Percentiles rank a stretch among this genome's conserved stretches.
phyloP scores from a whole-genome alignment of 2,888 invertebrate genomes.

The Lymantria monacha region DNA sequence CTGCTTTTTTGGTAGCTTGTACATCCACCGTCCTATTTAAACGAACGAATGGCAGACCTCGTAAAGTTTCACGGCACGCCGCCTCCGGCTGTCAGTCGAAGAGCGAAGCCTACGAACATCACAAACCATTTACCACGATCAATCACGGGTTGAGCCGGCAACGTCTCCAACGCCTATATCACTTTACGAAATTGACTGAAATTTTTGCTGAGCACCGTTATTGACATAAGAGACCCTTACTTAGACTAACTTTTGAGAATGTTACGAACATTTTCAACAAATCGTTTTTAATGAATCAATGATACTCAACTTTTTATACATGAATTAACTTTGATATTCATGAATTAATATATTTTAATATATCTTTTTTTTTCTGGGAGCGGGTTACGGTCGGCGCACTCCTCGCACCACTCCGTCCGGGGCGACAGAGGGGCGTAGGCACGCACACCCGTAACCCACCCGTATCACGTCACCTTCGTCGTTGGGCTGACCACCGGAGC shows the following conservation, averaged over 20 bases:
- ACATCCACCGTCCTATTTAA: constrained; percentile 34
- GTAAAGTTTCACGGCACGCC: constrained; percentile 60
- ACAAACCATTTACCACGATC: constrained; percentile 69
- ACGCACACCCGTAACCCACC: too few species aligned
- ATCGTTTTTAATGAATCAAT: not conserved
- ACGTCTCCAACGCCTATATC: constrained; percentile 55
- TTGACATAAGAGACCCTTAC: constrained; percentile 31
- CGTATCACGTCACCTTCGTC: too few species aligned
- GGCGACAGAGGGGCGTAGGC: too few species aligned
- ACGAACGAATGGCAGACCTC: constrained; percentile 39
- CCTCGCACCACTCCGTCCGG: too few species aligned
- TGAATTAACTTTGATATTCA: not conserved
- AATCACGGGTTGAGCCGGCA: constrained; percentile 54
- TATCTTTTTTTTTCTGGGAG: too few species aligned
- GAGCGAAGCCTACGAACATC: constrained; percentile 39
- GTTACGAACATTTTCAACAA: constrained; percentile 22
- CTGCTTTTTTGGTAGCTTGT: constrained; percentile 30
- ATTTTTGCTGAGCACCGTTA: constrained; percentile 49
- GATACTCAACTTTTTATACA: too few species aligned
- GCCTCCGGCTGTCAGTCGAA: constrained; percentile 46
- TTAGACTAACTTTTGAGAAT: constrained; percentile 27
- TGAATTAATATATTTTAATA: not conserved
- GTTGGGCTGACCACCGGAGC: too few species aligned
- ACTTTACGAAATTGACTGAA: constrained; percentile 61
- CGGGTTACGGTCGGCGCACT: too few species aligned